These are phyloP conservation scores for Bombylius major DNA, from an alignment of 2,888 invertebrate species.

Conservation along the genomic window DNA sequence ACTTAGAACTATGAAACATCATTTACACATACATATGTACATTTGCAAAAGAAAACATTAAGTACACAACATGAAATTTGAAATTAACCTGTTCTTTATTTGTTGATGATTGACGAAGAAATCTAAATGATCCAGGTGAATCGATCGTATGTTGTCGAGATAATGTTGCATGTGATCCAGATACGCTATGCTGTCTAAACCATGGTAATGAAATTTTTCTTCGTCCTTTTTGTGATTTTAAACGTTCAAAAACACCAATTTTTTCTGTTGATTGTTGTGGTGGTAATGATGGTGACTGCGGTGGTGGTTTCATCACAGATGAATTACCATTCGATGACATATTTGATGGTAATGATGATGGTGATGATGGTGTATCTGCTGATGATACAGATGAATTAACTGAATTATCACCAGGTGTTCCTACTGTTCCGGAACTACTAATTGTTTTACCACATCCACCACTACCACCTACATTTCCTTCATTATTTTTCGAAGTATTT, in stretches of 20 bases:
- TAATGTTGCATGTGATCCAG: slow-evolving; percentile 58
- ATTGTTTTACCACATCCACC: no score
- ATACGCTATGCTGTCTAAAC: slow-evolving; percentile 73
- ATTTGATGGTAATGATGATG: not conserved
- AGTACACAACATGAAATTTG: not conserved
- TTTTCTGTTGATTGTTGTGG: slow-evolving; percentile 11
- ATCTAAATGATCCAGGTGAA: slow-evolving; percentile 74
- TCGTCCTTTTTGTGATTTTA: slow-evolving; percentile 54
- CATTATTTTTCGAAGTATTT: no score
- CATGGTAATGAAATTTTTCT: slow-evolving; percentile 82
- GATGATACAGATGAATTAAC: not conserved
- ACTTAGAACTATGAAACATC: no score
- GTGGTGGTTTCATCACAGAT: not conserved
- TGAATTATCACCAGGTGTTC: not conserved
- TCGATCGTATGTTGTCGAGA: slow-evolving; percentile 83
- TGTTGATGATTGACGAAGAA: slow-evolving; percentile 47
- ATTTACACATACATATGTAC: no score
- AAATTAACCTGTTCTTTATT: slow-evolving; percentile 28
- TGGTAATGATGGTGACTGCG: slow-evolving; percentile 12
- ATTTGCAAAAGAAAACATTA: no score
- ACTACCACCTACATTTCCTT: no score
- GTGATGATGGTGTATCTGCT: not conserved
- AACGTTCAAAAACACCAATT: slow-evolving; percentile 7
- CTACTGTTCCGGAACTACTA: not conserved
- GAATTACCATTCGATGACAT: not conserved